A percentile compares a stretch with the other conserved stretches of the same genome.
Evolutionary conservation across 2,113 vertebrate genomes (phyloP).

Genomic region (Phyllostomus hastatus): DNA sequence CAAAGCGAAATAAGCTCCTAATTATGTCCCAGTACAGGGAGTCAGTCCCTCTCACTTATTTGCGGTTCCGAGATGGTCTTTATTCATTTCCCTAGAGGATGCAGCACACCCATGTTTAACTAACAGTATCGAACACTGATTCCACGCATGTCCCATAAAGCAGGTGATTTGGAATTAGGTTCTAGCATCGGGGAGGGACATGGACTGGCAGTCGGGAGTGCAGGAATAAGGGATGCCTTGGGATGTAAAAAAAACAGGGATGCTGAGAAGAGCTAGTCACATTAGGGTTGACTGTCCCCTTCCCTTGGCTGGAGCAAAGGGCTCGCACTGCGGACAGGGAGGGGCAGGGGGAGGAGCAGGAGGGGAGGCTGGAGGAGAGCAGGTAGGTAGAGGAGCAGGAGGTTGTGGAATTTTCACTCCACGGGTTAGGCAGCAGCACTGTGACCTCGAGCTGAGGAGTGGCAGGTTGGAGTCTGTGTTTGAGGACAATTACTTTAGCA

Average conservation of each 20-base stretch:
- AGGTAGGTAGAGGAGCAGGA: background rate
- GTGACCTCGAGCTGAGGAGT: background rate
- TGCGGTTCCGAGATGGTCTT: background rate
- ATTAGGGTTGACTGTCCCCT: background rate
- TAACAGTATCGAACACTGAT: background rate
- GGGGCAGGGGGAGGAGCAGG: no score
- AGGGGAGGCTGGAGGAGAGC: no score
- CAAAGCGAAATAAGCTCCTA: conserved; percentile 2
- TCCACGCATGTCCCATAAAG: background rate
- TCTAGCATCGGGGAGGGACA: background rate
- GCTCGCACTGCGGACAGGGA: background rate
- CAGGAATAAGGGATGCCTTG: background rate
- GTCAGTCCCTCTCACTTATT: background rate
- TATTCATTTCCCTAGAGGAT: background rate
- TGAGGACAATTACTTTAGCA: conserved; percentile 17
- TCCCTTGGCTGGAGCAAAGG: background rate
- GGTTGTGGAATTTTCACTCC: background rate
- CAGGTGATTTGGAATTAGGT: background rate
- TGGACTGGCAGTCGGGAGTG: background rate
- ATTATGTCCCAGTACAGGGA: background rate
- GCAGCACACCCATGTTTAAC: background rate
- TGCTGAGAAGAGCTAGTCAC: background rate
- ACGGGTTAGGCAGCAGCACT: background rate
- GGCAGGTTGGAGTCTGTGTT: background rate
- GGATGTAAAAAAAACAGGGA: background rate